phyloP scores from a whole-genome alignment of 1,140 invertebrate genomes.

The Drosophila melanogaster region DNA sequence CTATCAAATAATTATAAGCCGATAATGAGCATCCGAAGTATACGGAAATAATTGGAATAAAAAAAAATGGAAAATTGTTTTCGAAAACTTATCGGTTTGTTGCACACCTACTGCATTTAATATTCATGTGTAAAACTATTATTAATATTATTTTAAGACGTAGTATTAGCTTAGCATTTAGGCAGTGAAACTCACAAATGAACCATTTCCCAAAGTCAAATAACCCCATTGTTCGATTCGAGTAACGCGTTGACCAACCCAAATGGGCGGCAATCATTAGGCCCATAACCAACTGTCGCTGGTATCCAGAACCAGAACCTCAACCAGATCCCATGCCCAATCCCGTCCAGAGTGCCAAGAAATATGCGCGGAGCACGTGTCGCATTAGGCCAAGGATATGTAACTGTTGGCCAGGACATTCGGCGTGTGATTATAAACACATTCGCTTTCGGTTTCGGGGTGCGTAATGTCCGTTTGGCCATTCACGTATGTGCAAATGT shows the following conservation, averaged over 20 bases:
- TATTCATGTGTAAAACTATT: slow-evolving; percentile 23
- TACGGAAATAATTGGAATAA: slow-evolving; percentile 5
- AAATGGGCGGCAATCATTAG: slow-evolving; percentile 61
- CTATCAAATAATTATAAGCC: slow-evolving; percentile 13
- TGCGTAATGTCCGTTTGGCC: slow-evolving; percentile 53
- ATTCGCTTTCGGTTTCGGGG: slow-evolving; percentile 30
- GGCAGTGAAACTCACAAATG: slow-evolving; percentile 63
- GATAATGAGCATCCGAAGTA: slow-evolving; percentile 10
- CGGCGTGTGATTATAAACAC: slow-evolving; percentile 75
- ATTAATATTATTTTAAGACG: slow-evolving; percentile 33
- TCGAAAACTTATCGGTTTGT: slow-evolving; percentile 61
- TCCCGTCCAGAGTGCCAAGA: slow-evolving; percentile 48
- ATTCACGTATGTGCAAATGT: slow-evolving; percentile 78
- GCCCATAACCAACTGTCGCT: slow-evolving; percentile 46
- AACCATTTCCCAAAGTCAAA: slow-evolving; percentile 11
- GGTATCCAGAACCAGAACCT: slow-evolving; percentile 6
- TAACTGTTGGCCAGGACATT: slow-evolving; percentile 50
- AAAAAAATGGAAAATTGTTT: not conserved
- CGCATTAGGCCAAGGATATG: slow-evolving; percentile 62
- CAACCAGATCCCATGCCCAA: slow-evolving; percentile 21
- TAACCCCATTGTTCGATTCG: slow-evolving; percentile 21
- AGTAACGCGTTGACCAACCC: slow-evolving; percentile 43
- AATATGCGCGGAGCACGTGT: slow-evolving; percentile 76
- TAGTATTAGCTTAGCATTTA: slow-evolving; percentile 36
- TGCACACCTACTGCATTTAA: slow-evolving; percentile 28